Percentiles rank a stretch among this genome's conserved stretches.
Conservation (phyloP, 2,113 vertebrate species). For the Dendropsophus ebraccatus region DNA sequence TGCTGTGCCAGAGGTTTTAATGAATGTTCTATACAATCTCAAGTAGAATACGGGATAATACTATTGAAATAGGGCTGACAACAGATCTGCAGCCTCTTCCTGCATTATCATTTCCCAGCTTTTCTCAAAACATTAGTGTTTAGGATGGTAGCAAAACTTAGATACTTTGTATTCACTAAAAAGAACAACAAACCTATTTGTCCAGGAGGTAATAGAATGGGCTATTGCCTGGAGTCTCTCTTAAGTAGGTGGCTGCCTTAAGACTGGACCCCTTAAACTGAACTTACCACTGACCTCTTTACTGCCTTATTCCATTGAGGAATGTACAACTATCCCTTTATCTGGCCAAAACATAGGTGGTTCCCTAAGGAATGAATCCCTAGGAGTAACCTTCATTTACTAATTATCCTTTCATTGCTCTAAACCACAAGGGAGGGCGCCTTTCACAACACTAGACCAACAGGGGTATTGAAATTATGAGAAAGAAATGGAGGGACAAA, state of each 20-base stretch:
- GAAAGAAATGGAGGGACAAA: background rate
- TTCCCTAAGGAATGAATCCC: background rate
- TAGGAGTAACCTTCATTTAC: background rate
- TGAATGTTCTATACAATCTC: background rate
- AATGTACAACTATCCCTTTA: background rate
- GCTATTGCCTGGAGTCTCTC: too few relatives aligned
- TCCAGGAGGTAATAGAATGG: background rate
- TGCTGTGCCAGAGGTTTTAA: conserved; percentile 25
- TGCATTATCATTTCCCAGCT: background rate
- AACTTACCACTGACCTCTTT: background rate
- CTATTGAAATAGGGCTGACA: too few relatives aligned
- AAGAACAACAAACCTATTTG: background rate
- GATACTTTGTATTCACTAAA: background rate
- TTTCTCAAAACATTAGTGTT: background rate
- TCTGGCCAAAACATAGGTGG: background rate
- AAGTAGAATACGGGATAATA: background rate
- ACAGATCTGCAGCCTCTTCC: too few relatives aligned
- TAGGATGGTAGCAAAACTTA: background rate
- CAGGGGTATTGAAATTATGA: background rate
- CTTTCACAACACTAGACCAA: background rate
- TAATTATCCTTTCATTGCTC: background rate
- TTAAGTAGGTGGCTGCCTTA: background rate
- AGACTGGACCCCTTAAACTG: background rate
- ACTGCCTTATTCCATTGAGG: background rate
- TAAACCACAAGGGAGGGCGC: background rate